phyloP scores from a whole-genome alignment of 2,797 vertebrate genomes.

The Garrulus glandarius region DNA sequence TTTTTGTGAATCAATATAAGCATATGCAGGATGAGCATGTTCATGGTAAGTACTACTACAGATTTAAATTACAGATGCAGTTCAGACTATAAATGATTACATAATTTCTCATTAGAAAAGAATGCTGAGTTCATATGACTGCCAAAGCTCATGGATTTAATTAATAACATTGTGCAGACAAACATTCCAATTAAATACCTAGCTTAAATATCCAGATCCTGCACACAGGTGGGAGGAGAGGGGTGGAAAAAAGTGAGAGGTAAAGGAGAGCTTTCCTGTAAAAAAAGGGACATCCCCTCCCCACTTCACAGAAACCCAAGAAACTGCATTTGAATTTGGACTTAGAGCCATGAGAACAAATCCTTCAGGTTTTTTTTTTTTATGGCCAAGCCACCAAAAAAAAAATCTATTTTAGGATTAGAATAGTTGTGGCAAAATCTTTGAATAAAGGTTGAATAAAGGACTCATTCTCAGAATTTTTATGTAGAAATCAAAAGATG shows the following conservation, averaged over 20 bases:
- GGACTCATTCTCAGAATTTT: not conserved
- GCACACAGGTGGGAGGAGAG: not conserved
- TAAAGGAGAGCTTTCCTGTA: not conserved
- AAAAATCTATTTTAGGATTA: not conserved
- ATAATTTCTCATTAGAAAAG: constrained; percentile 43
- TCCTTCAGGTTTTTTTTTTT: not conserved
- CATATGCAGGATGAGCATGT: not conserved
- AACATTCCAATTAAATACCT: constrained; percentile 42
- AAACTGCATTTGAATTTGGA: not conserved
- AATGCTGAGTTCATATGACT: constrained; percentile 57
- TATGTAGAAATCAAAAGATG: not conserved
- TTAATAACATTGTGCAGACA: constrained; percentile 35
- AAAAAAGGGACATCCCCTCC: not conserved
- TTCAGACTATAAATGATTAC: constrained; percentile 23
- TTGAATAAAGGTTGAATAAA: not conserved
- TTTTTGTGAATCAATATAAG: not conserved
- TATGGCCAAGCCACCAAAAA: not conserved
- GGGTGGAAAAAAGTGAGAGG: not conserved
- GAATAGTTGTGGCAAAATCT: constrained; percentile 6
- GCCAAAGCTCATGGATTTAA: constrained; percentile 56
- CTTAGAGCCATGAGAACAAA: not conserved
- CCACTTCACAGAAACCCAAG: not conserved
- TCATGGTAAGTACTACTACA: constrained; percentile 5
- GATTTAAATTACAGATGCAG: constrained; percentile 58
- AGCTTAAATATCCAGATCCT: constrained; percentile 29